A percentile compares a stretch with the other conserved stretches of the same genome.
Evolutionary conservation across 2,888 invertebrate genomes (phyloP).

Genomic region (Sphaeridia pumilis): DNA sequence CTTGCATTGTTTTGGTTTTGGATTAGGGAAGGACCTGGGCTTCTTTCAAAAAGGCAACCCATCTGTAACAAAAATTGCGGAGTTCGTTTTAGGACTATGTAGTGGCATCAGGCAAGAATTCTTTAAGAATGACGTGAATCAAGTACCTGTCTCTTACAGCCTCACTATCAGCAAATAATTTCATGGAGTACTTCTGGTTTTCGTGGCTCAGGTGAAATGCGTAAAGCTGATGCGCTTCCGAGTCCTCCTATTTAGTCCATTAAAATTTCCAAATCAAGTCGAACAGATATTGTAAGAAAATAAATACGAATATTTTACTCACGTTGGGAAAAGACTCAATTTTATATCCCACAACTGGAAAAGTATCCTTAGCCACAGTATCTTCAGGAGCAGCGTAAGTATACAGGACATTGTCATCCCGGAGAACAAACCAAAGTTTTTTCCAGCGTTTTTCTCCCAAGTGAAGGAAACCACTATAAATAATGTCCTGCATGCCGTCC

Average conservation of each 20-base stretch:
- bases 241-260: not conserved
- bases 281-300: not conserved
- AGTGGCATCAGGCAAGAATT: no score
- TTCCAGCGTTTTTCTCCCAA: slow-evolving; percentile 41
- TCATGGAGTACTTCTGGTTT: not conserved
- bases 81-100: no score
- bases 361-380: slow-evolving; percentile 44
- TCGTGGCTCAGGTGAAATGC: slow-evolving; percentile 43
- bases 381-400: slow-evolving; percentile 47
- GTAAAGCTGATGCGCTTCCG: not conserved
- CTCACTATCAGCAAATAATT: not conserved
- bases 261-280: not conserved
- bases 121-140: no score
- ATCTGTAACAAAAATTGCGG: no score
- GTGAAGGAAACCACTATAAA: slow-evolving; percentile 44
- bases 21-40: no score
- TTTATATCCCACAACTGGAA: slow-evolving; percentile 46
- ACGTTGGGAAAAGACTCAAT: slow-evolving; percentile 35
- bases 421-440: slow-evolving; percentile 47
- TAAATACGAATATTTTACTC: not conserved
- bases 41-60: no score
- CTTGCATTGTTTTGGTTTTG: no score
- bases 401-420: slow-evolving; percentile 46
- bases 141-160: no score
- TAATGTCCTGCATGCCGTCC: not conserved